phyloP scores from a whole-genome alignment of 2,888 invertebrate genomes.

The Pharmacophagus antenor region DNA sequence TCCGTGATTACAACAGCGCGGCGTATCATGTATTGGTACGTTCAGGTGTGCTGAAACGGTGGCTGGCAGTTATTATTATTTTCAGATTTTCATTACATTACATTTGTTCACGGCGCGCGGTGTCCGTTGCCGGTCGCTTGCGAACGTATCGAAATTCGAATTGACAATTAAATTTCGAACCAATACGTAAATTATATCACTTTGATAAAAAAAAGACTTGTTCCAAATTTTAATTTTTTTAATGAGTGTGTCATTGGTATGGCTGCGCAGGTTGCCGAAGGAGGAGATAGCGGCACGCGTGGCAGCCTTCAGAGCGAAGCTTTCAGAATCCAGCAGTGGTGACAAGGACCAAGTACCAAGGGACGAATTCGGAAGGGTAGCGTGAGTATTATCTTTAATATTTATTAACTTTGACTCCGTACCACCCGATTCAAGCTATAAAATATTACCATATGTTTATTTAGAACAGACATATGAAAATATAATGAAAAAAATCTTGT shows the following conservation, averaged over 20 bases:
- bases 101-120: conserved; percentile 47
- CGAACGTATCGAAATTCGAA: conserved; percentile 5
- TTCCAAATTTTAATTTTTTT: conserved; percentile 10
- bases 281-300: conserved; percentile 94
- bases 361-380: conserved; percentile 93
- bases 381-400: conserved; percentile 58
- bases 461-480: not conserved
- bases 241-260: conserved; percentile 73
- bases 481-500: no score
- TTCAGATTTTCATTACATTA: conserved; percentile 55
- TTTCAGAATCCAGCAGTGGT: conserved; percentile 84
- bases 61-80: conserved; percentile 47
- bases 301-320: conserved; percentile 91
- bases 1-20: conserved; percentile 58
- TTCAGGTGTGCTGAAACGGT: conserved; percentile 44
- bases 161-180: conserved; percentile 5
- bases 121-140: conserved; percentile 11
- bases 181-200: not conserved
- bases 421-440: not conserved
- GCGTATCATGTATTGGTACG: conserved; percentile 75
- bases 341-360: conserved; percentile 82
- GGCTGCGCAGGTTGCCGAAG: conserved; percentile 86
- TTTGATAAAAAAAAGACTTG: not conserved
- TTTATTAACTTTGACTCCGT: conserved; percentile 4
- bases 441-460: not conserved